These are phyloP conservation scores for Brotula barbata DNA, from an alignment of 2,797 vertebrate genomes.

Conservation along the genomic window DNA sequence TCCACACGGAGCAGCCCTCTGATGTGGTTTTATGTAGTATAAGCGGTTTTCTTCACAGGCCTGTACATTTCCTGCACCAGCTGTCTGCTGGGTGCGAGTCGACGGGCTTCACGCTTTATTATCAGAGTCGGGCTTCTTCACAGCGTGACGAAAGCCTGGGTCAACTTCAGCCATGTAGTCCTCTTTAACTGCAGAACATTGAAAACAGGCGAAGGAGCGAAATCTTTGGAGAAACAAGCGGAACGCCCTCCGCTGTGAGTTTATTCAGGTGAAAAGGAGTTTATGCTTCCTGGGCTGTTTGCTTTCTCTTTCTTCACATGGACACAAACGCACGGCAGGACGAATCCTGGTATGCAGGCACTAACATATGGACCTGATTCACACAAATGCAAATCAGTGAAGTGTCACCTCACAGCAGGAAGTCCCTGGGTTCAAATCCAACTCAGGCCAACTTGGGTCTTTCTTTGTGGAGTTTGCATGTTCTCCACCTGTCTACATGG, in stretches of 20 bases:
- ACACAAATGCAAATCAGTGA: no score
- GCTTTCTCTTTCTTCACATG: conserved; percentile 19
- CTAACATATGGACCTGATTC: no score
- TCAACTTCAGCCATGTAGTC: conserved; percentile 14
- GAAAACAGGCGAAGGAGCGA: conserved; percentile 3
- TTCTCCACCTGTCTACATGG: no score
- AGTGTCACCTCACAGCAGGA: no score
- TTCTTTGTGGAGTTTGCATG: no score
- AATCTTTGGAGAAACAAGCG: no score
- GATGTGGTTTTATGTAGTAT: no score
- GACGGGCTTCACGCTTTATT: not conserved
- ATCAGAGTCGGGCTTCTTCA: not conserved
- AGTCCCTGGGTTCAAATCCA: no score
- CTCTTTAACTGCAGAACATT: conserved; percentile 13
- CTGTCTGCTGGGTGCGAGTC: conserved; percentile 1
- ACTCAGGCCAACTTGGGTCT: no score
- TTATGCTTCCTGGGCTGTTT: conserved; percentile 1
- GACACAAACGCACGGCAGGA: no score
- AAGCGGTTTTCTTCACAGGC: not conserved
- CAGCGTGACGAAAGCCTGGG: conserved; percentile 22
- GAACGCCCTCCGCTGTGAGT: not conserved
- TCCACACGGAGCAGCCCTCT: no score
- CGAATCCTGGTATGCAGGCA: not conserved
- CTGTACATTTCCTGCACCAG: no score
- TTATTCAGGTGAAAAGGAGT: conserved; percentile 9